phyloP scores from a whole-genome alignment of 2,888 invertebrate species.

The Pyrocoelia pectoralis region DNA sequence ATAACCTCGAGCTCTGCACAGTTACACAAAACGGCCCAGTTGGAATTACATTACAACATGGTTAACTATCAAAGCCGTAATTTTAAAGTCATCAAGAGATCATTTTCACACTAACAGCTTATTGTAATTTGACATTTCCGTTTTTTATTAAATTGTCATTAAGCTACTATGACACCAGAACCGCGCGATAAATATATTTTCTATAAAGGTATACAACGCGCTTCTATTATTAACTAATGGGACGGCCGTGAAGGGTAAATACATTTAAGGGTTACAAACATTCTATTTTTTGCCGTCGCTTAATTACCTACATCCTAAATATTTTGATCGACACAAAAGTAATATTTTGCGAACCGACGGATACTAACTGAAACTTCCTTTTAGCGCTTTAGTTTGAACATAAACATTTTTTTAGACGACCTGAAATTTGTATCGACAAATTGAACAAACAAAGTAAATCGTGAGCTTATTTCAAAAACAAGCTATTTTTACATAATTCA shows the following conservation, averaged over 20 bases:
- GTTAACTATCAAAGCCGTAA: constrained; percentile 45
- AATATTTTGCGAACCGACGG: no score
- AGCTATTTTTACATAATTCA: no score
- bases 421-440: no score
- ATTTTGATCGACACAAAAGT: no score
- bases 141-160: constrained; percentile 59
- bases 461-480: no score
- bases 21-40: constrained; percentile 35
- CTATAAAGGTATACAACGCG: constrained; percentile 21
- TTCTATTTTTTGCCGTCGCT: background rate
- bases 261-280: background rate
- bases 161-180: constrained; percentile 39
- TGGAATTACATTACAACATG: constrained; percentile 33
- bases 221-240: constrained; percentile 17
- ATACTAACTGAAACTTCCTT: no score
- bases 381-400: no score
- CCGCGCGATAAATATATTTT: constrained; percentile 24
- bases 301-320: background rate
- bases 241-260: constrained; percentile 15
- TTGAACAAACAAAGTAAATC: no score
- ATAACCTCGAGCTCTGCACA: constrained; percentile 33
- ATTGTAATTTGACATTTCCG: constrained; percentile 59
- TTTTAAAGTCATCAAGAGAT: constrained; percentile 59
- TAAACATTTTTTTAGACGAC: no score
- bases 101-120: constrained; percentile 58